A percentile compares a stretch with the other conserved stretches of the same genome.
phyloP scores from a whole-genome alignment of 2,113 vertebrate species.

The Phalacrocorax carbo region DNA sequence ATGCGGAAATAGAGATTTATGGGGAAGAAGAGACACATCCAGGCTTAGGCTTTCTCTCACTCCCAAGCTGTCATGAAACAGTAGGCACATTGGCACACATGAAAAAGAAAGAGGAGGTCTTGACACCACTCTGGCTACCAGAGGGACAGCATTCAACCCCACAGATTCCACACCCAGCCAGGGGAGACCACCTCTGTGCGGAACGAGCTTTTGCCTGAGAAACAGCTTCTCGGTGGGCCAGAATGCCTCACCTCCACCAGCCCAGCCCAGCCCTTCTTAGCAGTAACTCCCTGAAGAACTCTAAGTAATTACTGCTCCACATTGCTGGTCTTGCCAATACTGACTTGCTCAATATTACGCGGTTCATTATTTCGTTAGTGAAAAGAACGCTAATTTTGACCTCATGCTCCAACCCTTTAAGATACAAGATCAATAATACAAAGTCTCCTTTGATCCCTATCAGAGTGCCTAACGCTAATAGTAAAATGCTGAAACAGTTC shows the following conservation, averaged over 20 bases:
- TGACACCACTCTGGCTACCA: not conserved
- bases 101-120: not conserved
- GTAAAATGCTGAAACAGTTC: not conserved
- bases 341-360: not conserved
- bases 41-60: not conserved
- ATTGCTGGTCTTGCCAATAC: accelerated
- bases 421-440: not conserved
- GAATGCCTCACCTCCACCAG: not conserved
- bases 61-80: not conserved
- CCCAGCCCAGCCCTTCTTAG: not conserved
- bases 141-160: not conserved
- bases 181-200: not conserved
- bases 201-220: not conserved
- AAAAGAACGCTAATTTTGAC: not conserved
- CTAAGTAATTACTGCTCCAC: not conserved
- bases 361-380: not conserved
- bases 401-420: not conserved
- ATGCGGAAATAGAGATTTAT: not conserved
- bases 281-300: not conserved
- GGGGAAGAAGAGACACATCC: not conserved
- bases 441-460: not conserved
- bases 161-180: not conserved
- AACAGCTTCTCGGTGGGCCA: not conserved
- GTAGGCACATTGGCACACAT: accelerated
- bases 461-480: not conserved